Base-by-base conservation (phyloP, 2,113 vertebrate species). In the Uropsilus gracilis region DNA sequence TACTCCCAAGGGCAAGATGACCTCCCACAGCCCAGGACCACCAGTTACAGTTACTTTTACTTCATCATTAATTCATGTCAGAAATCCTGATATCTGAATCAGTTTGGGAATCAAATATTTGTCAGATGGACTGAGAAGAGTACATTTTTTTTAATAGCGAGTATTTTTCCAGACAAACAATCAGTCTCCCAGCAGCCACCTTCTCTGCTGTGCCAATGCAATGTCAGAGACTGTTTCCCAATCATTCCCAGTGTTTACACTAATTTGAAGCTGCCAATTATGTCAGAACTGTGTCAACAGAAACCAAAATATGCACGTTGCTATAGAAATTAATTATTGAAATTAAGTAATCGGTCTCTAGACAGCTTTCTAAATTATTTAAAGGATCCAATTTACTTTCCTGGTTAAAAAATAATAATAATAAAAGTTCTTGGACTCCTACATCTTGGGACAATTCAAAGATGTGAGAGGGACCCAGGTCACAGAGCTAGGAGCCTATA, bases 321-420 rank as follows among this genome's bases (percentile, higher is more conserved):
- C 82, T 78, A 28, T 37, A 63, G 37, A 86, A 92, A 92, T 80
- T 95, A 92, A 92, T 85, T 94, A 75, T 20, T 94, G 84, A 93
- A 88, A 94, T 96, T 64, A 95, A 83, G 64, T 39, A 90, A 8
- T 92, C 76, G 46, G 44, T 66, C 80, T 96, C 72, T 69, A 34
- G 48, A 77, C 4, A 75, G 64, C n/a, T 53, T 82, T 83, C 63
- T 63, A 91, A 94, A 89, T 87, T 85, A 94, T 82, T 85, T 85
- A 86, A 92, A 88, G 81, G 17, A 66, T 71, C n/a, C 9, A 94
- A 81, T 80, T 90, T 94, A 53, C 55, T 92, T 87, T 75, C 17
- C 37, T 68, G 71, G 42, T 80, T 32, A 44, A 81, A 69, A 44
- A 55, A 64, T n/a, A 90, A 82, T 66, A 91, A 12, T 24, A 55